Base-by-base conservation (phyloP, 2,888 invertebrate genomes). In the Belgica antarctica region DNA sequence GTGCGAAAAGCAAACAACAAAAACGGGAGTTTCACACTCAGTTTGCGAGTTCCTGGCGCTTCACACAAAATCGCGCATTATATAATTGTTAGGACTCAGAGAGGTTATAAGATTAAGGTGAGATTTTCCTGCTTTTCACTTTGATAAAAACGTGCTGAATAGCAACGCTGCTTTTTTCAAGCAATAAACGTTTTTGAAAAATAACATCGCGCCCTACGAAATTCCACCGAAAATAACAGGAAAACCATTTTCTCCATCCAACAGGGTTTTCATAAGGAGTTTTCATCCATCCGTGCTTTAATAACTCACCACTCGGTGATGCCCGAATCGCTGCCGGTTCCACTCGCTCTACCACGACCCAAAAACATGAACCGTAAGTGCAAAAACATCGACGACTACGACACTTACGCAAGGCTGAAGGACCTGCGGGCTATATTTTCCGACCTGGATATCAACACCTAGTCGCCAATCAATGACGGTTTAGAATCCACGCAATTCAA, bases 301-400 rank as follows among this genome's bases (percentile, higher is more conserved):
- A 94, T 95, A 79, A 92, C 91, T 70, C 94, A 95, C 81, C 94
- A 94, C 82, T 93, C 93, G 73, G 93, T 95, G 74, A 94, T 95
- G 93, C 90, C 91, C 62, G 94, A 95, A 81, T 84, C 94, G 76
- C 84, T 95, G 75, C 94, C 95, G 2, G 94, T 92, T 79, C 90
- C 94, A 41, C 83, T 95, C 74, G 88, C 88, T 0, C 82, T 91
- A 72, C 86, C 87, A 76, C 82, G 86, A 5, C 70, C 70, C 4
- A 34, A 36, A 36, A 70, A 70, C 34, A 59, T 70, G 19, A 34
- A 34, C 27, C 36, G 61, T 17, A 70, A 70, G 28, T 36, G 61
- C 22, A 70, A 70, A 36, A 70, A 70, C 17, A 68, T 68, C 34
- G 70, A 70, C 19, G 70, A 70, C 25, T 70, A 70, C 25, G 70